These are phyloP conservation scores for Capromys pilorides DNA, from an alignment of 2,797 vertebrate species.

Conservation along the genomic window DNA sequence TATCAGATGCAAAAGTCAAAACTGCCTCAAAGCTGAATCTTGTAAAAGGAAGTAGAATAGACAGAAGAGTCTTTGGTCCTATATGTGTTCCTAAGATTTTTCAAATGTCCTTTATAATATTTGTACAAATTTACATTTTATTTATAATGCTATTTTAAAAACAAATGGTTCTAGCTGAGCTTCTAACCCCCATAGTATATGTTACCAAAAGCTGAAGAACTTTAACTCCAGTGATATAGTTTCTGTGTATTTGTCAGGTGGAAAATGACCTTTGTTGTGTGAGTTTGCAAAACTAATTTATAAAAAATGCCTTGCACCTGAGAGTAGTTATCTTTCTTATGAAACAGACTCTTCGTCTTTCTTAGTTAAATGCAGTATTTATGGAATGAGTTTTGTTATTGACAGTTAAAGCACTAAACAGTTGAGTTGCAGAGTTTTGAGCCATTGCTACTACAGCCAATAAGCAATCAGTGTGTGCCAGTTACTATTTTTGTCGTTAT, in stretches of 20 bases:
- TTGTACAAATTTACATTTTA: not conserved
- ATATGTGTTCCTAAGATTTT: slow-evolving; percentile 35
- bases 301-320: not conserved
- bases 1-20: slow-evolving; percentile 81
- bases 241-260: not conserved
- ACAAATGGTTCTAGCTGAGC: not conserved
- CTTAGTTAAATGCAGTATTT: not conserved
- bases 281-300: not conserved
- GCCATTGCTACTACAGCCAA: not conserved
- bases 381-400: not conserved
- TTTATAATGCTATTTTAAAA: slow-evolving; percentile 62
- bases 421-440: not conserved
- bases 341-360: slow-evolving; percentile 12
- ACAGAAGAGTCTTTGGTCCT: slow-evolving; percentile 31
- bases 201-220: not conserved
- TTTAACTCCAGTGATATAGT: not conserved
- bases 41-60: slow-evolving; percentile 56
- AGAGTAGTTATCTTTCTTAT: not conserved
- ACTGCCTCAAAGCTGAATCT: slow-evolving; percentile 73
- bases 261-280: not conserved
- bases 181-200: not conserved
- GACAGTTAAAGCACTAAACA: not conserved
- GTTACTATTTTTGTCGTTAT: not conserved
- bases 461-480: not conserved
- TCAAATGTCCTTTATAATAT: not conserved